Evolutionary conservation across 1,140 invertebrate genomes (phyloP), one percentile per base, ranked within the genome.

Genomic region (Sarcophaga peregrina): DNA sequence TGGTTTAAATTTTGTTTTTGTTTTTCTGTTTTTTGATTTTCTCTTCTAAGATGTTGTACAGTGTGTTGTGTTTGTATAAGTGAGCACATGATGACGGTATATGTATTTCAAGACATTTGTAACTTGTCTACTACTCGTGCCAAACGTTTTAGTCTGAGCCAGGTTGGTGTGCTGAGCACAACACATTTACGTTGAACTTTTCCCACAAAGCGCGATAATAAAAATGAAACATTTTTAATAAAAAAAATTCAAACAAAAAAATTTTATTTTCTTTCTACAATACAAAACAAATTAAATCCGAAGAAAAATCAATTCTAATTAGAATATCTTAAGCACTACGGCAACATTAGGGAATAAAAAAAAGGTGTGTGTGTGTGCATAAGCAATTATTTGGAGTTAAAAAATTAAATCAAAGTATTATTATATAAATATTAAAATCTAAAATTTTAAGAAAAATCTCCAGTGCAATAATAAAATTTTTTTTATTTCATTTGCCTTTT

Each of bases 101-200:
- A n/a, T n/a, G 20, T 25, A 37, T 37, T 37, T 37, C 20, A 68
- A 68, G 62, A 25, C 62, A 8, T 68, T 68, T 68, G 62, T 68
- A 68, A 68, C 62, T 50, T 50, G 75, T 78, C 75, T 78, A n/a
- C n/a, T 78, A 78, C 62, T 52, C 20, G 75, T 52, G 47, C 48
- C 75, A 78, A 50, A 17, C 20, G 50, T 52, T 25, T 78, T 52
- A 78, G 75, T 78, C 75, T 78, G 75, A 78, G 75, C 75, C 75
- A 78, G 75, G 75, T 78, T 78, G 75, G 75, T 78, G 75, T 78
- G 25, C 17, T 50, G 75, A 78, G 75, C 75, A 78, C 75, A 78
- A 78, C 75, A 13, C 37, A 78, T 76, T 20, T 76, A 76, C 74
- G 74, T 78, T 9, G 8, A 45, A 50, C 75, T 78, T 50, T 37